Base-by-base conservation (phyloP, 1,140 invertebrate genomes). In the Rhynchophorus ferrugineus region DNA sequence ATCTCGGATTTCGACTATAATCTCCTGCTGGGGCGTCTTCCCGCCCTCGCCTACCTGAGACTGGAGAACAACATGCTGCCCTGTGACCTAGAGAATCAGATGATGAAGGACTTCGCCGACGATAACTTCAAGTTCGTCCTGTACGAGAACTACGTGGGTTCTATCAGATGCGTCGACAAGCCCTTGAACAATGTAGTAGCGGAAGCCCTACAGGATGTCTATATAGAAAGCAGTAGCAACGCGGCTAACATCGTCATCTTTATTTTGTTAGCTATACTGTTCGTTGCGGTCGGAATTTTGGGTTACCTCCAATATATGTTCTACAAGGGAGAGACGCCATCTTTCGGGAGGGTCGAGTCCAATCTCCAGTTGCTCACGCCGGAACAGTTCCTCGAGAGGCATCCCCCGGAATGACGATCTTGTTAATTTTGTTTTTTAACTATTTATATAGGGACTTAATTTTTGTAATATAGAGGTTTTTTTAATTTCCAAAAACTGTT, bases 111-210 rank as follows among this genome's bases (percentile, higher is more conserved):
- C 36, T 66, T 66, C 37, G 45, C 34, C 3, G 54, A 65, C 8
- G 67, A 69, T 39, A 64, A 65, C 37, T 60, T 69, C 39, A 63
- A 65, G 39, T 65, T 58, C 46, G 39, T 55, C 3, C 21, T 66
- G 3, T 63, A 56, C 29, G 50, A 56, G 2, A 54, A 53, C 19
- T 42, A 41, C 3, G 14, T 35, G 6, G 53, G 56, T 1, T 34
- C 21, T 14, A 16, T 54, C 13, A 60, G 58, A 41, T 64, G 57
- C 29, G 47, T 61, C 1, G 49, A 65, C 8, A 51, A 41, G 22
- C 52, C 56, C 24, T n/a, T 16, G 1, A 21, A 36, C 8, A 50
- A 38, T 17, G 38, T 41, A 3, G 29, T 44, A 11, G 13, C 19
- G 1, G 45, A 18, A 14, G n/a, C 19, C 9, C 16, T 29, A 45